These are phyloP conservation scores for Melinopterus prodromus DNA, from an alignment of 2,888 invertebrate genomes.

Conservation along the genomic window DNA sequence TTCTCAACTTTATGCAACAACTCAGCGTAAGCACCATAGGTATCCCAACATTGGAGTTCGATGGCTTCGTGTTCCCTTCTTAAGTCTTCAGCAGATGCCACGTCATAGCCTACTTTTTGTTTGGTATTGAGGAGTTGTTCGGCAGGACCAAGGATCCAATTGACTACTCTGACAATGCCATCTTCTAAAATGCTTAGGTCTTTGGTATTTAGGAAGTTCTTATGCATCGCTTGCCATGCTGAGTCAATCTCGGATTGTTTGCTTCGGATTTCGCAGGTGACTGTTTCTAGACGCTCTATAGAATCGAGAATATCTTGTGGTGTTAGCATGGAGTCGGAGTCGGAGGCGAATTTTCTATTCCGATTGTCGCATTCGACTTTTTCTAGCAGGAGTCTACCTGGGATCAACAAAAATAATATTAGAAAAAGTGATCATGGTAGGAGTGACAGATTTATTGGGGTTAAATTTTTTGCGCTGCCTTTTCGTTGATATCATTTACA, in stretches of 20 bases:
- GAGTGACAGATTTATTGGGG: too few species aligned
- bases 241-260: constrained; percentile 69
- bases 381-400: constrained; percentile 60
- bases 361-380: constrained; percentile 59
- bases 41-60: constrained; percentile 79
- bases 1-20: constrained; percentile 75
- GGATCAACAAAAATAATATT: constrained; percentile 20
- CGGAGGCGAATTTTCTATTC: constrained; percentile 57
- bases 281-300: constrained; percentile 65
- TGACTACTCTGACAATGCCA: constrained; percentile 75
- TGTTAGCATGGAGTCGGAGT: constrained; percentile 58
- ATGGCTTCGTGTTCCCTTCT: constrained; percentile 77
- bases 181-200: constrained; percentile 69
- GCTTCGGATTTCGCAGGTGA: constrained; percentile 66
- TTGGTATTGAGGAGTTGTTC: constrained; percentile 77
- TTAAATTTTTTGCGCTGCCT: too few species aligned
- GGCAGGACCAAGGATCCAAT: constrained; percentile 81
- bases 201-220: constrained; percentile 67
- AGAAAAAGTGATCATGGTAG: too few species aligned
- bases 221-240: constrained; percentile 69
- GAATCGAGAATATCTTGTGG: constrained; percentile 72
- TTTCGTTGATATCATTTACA: too few species aligned
- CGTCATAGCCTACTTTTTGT: constrained; percentile 77
- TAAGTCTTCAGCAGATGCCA: constrained; percentile 75
- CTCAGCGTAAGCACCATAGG: constrained; percentile 82